Evolutionary conservation across 2,797 vertebrate genomes (phyloP).

Genomic region (Threskiornis aethiopicus): DNA sequence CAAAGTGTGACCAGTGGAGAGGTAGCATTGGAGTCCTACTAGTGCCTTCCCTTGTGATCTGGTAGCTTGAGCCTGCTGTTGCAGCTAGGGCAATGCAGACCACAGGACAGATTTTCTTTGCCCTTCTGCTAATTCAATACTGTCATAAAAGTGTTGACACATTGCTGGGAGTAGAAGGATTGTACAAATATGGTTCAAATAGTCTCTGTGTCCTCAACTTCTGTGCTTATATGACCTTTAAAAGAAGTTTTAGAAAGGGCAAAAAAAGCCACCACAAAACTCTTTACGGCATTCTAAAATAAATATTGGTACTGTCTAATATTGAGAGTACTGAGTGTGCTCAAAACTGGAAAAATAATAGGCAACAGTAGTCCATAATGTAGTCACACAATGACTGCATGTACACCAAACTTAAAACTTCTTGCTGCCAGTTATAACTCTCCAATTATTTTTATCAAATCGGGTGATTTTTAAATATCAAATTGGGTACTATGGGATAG

Average conservation of each 20-base stretch:
- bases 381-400: not conserved
- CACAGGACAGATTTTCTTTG: not conserved
- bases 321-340: not conserved
- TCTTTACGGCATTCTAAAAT: not conserved
- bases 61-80: not conserved
- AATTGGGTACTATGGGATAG: not conserved
- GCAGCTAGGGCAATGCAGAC: not conserved
- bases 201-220: not conserved
- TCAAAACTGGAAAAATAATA: not conserved
- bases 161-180: not conserved
- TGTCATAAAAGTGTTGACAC: not conserved
- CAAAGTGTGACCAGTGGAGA: not conserved
- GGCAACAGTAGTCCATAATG: no score
- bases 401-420: not conserved
- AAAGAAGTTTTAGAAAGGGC: not conserved
- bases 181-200: not conserved
- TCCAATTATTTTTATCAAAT: not conserved
- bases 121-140: rapidly evolving
- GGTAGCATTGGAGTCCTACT: not conserved
- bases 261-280: not conserved
- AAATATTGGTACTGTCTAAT: not conserved
- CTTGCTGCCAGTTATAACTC: not conserved
- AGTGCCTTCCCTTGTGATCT: not conserved
- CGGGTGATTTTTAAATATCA: not conserved
- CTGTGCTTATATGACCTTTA: not conserved